These are phyloP conservation scores for Oryctolagus cuniculus DNA, from an alignment of 2,113 vertebrate genomes.

Conservation along the genomic window mOryCun1.1 NC_091432.1:139084501-139085000, in stretches of 20 bases:
- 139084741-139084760: background rate
- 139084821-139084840: background rate
- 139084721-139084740: background rate
- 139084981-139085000: background rate
- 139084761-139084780: too few relatives aligned
- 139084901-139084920: background rate
- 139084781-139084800: background rate
- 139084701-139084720: background rate
- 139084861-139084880: background rate
- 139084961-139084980: accelerated
- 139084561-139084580: background rate
- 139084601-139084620: background rate
- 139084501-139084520: background rate
- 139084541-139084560: background rate
- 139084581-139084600: background rate
- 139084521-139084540: background rate
- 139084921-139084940: background rate
- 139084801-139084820: background rate
- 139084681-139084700: background rate
- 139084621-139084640: background rate
- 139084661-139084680: background rate
- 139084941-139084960: background rate
- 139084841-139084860: background rate
- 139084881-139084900: background rate
- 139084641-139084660: too few relatives aligned